Percentiles rank a stretch among this genome's conserved stretches.
Evolutionary conservation across 92 coral and sea anemone species (phyloP).

Genomic region (Galaxea fascicularis): DNA sequence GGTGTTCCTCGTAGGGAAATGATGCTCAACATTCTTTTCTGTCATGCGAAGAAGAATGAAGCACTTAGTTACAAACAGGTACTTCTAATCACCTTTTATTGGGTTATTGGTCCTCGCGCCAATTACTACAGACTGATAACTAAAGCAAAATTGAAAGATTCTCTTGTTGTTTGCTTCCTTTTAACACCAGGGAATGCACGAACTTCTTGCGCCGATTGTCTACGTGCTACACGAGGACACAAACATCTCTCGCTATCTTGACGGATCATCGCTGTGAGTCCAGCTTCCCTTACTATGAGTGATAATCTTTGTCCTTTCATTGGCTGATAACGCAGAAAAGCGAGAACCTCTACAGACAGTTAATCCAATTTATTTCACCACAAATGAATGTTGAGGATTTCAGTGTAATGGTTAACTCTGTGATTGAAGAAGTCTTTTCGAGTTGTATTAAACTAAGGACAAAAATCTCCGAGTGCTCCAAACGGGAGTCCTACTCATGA

Average conservation of each 20-base stretch:
- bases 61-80: slow-evolving; percentile 95
- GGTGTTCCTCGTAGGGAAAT: slow-evolving; percentile 62
- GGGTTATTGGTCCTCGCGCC: too few species aligned
- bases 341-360: too few species aligned
- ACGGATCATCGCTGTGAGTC: slow-evolving; percentile 83
- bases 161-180: not conserved
- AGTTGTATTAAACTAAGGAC: too few species aligned
- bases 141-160: not conserved
- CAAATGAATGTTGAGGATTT: too few species aligned
- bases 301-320: too few species aligned
- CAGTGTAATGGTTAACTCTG: too few species aligned
- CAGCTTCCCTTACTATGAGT: not conserved
- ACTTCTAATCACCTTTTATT: not conserved
- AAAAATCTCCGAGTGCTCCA: too few species aligned
- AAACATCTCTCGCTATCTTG: slow-evolving; percentile 70
- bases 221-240: slow-evolving; percentile 90
- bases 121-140: too few species aligned
- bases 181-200: slow-evolving; percentile 93
- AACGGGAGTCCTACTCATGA: too few species aligned
- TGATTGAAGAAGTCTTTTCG: too few species aligned
- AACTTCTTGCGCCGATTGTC: slow-evolving; percentile 91
- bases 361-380: too few species aligned
- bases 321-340: not conserved
- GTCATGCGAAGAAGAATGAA: slow-evolving; percentile 87
- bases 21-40: slow-evolving; percentile 90